phyloP scores from a whole-genome alignment of 1,140 invertebrate species.

The Lepidurus arcticus region DNA sequence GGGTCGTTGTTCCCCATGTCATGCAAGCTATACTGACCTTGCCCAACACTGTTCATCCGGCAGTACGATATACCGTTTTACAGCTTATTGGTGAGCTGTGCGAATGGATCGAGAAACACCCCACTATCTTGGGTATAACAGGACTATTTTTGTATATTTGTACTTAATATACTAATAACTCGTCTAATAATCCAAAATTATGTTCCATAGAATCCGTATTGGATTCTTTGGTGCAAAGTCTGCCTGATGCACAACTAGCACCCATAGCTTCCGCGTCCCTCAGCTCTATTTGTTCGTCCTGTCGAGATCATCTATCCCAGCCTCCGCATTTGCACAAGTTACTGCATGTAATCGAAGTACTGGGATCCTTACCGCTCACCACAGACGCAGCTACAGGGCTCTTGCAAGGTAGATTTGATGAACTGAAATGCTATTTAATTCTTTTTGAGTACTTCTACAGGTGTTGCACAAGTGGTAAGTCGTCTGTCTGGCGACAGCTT shows the following conservation, averaged over 20 bases:
- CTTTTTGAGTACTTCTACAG: slow-evolving; percentile 40
- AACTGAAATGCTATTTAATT: slow-evolving; percentile 24
- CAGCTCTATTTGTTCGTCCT: slow-evolving; percentile 60
- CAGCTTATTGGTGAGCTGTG: slow-evolving; percentile 84
- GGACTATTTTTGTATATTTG: slow-evolving; percentile 20
- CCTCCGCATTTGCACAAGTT: slow-evolving; percentile 68
- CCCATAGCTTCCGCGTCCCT: slow-evolving; percentile 69
- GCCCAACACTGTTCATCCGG: slow-evolving; percentile 75
- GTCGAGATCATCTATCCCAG: slow-evolving; percentile 63
- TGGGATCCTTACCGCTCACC: slow-evolving; percentile 72
- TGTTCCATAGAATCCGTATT: slow-evolving; percentile 61
- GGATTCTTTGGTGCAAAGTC: slow-evolving; percentile 66
- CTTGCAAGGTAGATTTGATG: slow-evolving; percentile 59
- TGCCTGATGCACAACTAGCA: slow-evolving; percentile 68
- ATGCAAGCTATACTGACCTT: slow-evolving; percentile 82
- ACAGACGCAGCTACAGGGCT: slow-evolving; percentile 75
- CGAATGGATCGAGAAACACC: slow-evolving; percentile 90
- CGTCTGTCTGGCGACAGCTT: slow-evolving; percentile 33
- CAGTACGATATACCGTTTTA: slow-evolving; percentile 81
- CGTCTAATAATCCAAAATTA: no score
- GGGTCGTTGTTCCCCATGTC: slow-evolving; percentile 84
- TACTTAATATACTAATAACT: slow-evolving; percentile 22
- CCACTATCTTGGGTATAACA: slow-evolving; percentile 60
- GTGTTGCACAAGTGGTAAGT: slow-evolving; percentile 36
- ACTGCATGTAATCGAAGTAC: slow-evolving; percentile 68